These are phyloP conservation scores for Cottoperca gobio DNA, from an alignment of 2,797 vertebrate genomes.

Conservation along the genomic window DNA sequence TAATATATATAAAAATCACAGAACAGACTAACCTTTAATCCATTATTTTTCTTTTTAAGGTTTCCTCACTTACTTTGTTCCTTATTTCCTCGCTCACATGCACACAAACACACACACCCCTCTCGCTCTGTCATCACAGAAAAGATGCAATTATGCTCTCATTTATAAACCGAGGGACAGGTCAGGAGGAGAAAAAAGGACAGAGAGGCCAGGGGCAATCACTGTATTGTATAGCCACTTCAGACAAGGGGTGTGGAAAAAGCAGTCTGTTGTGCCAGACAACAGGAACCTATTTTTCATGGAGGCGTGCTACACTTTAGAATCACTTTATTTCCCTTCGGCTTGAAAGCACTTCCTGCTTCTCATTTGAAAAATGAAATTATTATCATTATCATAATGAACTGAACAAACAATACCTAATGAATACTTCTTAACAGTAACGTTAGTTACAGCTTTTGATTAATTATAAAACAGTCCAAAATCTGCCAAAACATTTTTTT, in stretches of 20 bases:
- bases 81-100: no score
- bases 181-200: constrained; percentile 19
- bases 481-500: neutral
- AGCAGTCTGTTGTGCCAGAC: constrained; percentile 22
- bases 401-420: neutral
- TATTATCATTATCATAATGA: neutral
- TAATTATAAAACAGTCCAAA: neutral
- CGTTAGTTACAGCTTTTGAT: neutral
- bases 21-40: neutral
- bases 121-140: neutral
- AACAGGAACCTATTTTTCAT: constrained; percentile 22
- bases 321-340: constrained; percentile 15
- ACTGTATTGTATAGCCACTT: constrained; percentile 37
- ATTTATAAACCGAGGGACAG: constrained; percentile 20
- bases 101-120: neutral
- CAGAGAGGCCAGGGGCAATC: constrained; percentile 24
- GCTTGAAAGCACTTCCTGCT: neutral
- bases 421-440: neutral
- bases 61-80: neutral
- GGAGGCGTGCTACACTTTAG: neutral
- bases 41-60: neutral
- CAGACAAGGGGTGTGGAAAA: constrained; percentile 36
- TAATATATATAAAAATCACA: no score
- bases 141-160: constrained; percentile 31
- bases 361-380: neutral